These are phyloP conservation scores for Eremobia ochroleuca DNA, from an alignment of 2,888 invertebrate genomes.

Conservation along the genomic window DNA sequence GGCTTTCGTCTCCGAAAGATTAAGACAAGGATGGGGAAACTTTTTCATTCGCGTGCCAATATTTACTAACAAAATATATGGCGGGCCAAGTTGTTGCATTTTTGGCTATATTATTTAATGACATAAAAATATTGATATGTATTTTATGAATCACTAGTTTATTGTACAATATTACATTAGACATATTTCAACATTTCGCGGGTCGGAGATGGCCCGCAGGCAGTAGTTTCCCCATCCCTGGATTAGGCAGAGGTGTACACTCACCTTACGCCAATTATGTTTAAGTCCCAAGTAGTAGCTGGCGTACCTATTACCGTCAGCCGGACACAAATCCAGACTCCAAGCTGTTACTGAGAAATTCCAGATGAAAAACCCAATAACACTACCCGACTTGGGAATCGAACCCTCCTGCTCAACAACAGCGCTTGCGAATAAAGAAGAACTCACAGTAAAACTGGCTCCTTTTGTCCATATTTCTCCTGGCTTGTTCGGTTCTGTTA, in stretches of 20 bases:
- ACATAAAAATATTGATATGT: too few relatives aligned
- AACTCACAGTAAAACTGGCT: conserved; percentile 76
- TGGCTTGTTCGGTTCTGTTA: conserved; percentile 77
- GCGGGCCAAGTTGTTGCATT: too few relatives aligned
- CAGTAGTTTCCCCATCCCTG: too few relatives aligned
- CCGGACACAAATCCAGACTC: neutral
- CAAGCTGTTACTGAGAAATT: neutral
- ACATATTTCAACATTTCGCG: too few relatives aligned
- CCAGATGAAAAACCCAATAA: neutral
- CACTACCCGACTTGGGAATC: neutral
- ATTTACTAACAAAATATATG: too few relatives aligned
- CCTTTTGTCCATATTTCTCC: conserved; percentile 82
- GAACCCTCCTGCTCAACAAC: neutral
- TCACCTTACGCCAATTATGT: neutral
- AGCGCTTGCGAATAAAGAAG: neutral
- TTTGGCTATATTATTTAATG: too few relatives aligned
- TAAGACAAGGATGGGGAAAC: too few relatives aligned
- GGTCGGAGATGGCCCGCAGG: too few relatives aligned
- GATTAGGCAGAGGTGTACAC: neutral
- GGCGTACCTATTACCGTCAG: neutral
- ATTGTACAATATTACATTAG: too few relatives aligned
- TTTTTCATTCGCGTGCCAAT: too few relatives aligned
- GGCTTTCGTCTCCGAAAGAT: neutral
- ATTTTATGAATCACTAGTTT: too few relatives aligned
- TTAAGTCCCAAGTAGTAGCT: neutral